Conservation (phyloP, 23 tunicate genomes). For the Clavelina lepadiformis region DNA sequence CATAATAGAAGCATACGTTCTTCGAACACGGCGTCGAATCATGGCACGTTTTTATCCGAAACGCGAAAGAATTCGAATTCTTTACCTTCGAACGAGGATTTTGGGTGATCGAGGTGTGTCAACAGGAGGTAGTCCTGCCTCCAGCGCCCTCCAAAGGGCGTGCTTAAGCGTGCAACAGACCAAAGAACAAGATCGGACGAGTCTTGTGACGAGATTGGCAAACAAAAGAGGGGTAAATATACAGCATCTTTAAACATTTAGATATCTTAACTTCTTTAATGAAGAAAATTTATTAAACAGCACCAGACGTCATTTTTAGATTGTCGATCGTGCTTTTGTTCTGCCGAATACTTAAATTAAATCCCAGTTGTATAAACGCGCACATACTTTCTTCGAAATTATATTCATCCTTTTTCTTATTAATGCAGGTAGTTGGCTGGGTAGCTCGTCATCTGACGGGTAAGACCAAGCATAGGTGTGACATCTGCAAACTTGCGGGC, state of each 20-base stretch:
- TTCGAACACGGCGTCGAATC: slow-evolving; percentile 47
- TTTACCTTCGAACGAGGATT: slow-evolving; percentile 59
- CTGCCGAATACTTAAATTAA: too few species aligned
- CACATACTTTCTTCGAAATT: not conserved
- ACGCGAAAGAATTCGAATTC: slow-evolving; percentile 61
- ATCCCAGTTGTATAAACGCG: not conserved
- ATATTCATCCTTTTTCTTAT: too few species aligned
- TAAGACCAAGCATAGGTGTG: slow-evolving; percentile 37
- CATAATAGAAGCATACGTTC: slow-evolving; percentile 49
- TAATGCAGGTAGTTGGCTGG: slow-evolving; percentile 43
- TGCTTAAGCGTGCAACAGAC: slow-evolving; percentile 17
- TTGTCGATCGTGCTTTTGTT: too few species aligned
- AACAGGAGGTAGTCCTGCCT: not conserved
- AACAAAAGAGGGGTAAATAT: slow-evolving; percentile 55
- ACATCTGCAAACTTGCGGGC: slow-evolving; percentile 61
- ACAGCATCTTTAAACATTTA: too few species aligned
- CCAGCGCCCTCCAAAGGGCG: slow-evolving; percentile 19
- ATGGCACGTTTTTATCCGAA: slow-evolving; percentile 67
- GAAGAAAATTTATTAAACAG: too few species aligned
- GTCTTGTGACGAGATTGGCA: slow-evolving; percentile 27
- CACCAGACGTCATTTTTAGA: too few species aligned
- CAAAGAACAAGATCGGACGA: slow-evolving; percentile 18
- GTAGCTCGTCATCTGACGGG: slow-evolving; percentile 36
- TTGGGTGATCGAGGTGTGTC: slow-evolving; percentile 44
- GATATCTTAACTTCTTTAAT: too few species aligned